Evolutionary conservation across 1,140 invertebrate genomes (phyloP).

Genomic region (Adoxophyes honmai): DNA sequence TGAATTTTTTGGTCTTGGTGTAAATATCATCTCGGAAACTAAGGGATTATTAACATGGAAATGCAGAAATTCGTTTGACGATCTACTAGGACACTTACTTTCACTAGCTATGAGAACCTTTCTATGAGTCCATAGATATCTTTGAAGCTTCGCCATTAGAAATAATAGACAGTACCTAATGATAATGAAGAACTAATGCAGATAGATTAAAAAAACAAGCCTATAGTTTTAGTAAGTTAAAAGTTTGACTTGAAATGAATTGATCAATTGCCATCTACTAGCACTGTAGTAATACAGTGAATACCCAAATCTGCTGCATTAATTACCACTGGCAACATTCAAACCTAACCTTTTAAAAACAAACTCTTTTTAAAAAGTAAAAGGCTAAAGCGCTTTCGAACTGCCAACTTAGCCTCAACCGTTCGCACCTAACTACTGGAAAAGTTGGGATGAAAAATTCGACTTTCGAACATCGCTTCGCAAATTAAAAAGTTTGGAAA

Average conservation of each 20-base stretch:
- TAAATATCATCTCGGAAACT: no score
- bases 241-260: background rate
- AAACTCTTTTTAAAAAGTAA: background rate
- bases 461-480: slow-evolving; percentile 47
- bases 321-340: no score
- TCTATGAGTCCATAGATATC: no score
- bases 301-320: no score
- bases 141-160: no score
- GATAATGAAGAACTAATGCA: no score
- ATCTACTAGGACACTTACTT: background rate
- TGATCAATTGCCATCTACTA: background rate
- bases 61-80: no score
- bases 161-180: background rate
- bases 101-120: background rate
- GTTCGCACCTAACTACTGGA: slow-evolving; percentile 31
- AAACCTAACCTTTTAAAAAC: no score
- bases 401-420: slow-evolving; percentile 37
- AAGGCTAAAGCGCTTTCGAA: slow-evolving; percentile 22
- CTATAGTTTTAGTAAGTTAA: background rate
- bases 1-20: slow-evolving; percentile 14
- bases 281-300: background rate
- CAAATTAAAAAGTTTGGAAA: slow-evolving; percentile 70
- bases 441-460: slow-evolving; percentile 57
- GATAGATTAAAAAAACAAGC: background rate
- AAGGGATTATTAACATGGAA: no score